Evolutionary conservation across 2,113 vertebrate genomes (phyloP), one percentile per base, ranked within the genome.

Genomic region (Oryzias woworae): DNA sequence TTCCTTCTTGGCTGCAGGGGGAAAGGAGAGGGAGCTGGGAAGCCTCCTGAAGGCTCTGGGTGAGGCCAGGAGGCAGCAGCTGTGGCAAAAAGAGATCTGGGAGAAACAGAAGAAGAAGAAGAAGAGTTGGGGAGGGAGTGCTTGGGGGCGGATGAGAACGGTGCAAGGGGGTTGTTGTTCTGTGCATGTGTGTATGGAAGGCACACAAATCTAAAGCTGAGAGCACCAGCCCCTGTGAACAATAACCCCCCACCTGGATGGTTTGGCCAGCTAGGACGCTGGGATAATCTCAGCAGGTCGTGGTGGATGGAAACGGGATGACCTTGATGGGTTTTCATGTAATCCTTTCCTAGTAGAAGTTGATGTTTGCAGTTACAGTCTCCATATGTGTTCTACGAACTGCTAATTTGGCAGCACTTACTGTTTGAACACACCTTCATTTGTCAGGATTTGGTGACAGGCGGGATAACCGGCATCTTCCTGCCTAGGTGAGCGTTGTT

Each of bases 1-100:
- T 86, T 81, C 82, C 81, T 85, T 84, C 82, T 83, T 86, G 64
- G 83, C 91, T 90, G 62, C 73, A 57, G 90, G 90, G 82, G 52
- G 14, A 75, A 73, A 77, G 80, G 74, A 83, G 79, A 88, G 88
- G 83, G 85, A 87, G 83, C 81, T 80, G 84, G 88, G 84, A 89
- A 88, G 87, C 85, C 88, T 89, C 78, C 87, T 88, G 85, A 78
- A 84, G 72, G 81, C 90, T 83, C 31, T 62, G 62, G 89, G 90
- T 83, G 14, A 74, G 71, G 81, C 90, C 81, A 80, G 67, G 77
- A 86, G 90, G 88, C 75, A 85, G 89, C 90, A 91, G 90, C 87
- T 92, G 89, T 90, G 89, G 85, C 78, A 87, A 83, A 85, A 72
- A 83, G 82, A 91, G 77, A 87, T 86, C 87, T 85, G 75, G 85